Conservation (phyloP, 1,140 invertebrate genomes). For the Drosophila lacteicornis region DNA sequence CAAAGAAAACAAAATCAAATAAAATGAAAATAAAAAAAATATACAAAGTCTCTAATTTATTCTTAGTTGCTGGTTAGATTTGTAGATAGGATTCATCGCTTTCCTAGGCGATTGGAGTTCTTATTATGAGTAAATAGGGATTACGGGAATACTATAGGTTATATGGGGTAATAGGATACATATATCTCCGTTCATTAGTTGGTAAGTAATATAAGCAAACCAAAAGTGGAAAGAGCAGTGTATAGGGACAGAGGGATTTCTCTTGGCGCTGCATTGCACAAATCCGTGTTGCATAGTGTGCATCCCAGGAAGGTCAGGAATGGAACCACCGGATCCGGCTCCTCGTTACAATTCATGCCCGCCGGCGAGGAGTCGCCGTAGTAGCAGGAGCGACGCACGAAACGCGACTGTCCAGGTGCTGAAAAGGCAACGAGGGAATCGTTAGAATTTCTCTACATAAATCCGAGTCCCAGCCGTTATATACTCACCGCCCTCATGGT, state of each 20-base stretch:
- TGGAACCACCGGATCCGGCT: slow-evolving; percentile 62
- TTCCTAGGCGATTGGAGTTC: too few species aligned
- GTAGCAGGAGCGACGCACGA: slow-evolving; percentile 70
- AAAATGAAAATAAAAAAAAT: slow-evolving; percentile 43
- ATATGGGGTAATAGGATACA: slow-evolving; percentile 12
- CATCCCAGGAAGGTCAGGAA: slow-evolving; percentile 60
- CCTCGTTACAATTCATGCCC: slow-evolving; percentile 54
- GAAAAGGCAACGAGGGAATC: background rate
- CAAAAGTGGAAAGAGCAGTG: background rate
- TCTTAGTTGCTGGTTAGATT: background rate
- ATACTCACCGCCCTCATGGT: slow-evolving; percentile 68
- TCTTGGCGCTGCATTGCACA: slow-evolving; percentile 54
- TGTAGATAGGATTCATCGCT: background rate
- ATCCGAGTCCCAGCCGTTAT: background rate
- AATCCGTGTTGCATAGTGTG: slow-evolving; percentile 58
- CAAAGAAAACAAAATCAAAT: slow-evolving; percentile 66
- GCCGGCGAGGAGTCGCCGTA: slow-evolving; percentile 57
- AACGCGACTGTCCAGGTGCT: slow-evolving; percentile 46
- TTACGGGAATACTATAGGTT: slow-evolving; percentile 10
- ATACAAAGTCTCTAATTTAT: slow-evolving; percentile 6
- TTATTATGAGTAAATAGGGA: background rate
- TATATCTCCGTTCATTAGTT: slow-evolving; percentile 5
- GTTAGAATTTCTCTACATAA: background rate
- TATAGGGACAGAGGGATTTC: background rate
- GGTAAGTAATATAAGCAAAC: background rate